These are phyloP conservation scores for Erebia epiphron DNA, from an alignment of 2,888 invertebrate species.

Conservation along the genomic window DNA sequence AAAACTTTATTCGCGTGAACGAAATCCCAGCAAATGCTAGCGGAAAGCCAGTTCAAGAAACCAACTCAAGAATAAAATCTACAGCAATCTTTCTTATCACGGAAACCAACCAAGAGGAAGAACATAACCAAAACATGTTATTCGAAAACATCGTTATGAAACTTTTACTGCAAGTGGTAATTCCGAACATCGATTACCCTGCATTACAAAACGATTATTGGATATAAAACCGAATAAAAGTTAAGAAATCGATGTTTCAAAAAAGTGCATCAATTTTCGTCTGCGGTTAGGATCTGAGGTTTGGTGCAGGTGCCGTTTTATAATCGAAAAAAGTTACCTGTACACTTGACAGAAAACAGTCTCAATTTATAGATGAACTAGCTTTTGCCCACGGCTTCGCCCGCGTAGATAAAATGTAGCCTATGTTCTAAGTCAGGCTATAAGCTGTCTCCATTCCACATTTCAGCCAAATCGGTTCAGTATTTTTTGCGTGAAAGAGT, in stretches of 20 bases:
- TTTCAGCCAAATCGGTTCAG: no score
- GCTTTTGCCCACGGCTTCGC: no score
- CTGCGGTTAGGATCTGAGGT: constrained; percentile 56
- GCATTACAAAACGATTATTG: constrained; percentile 46
- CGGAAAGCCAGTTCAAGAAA: no score
- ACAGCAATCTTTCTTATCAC: background rate
- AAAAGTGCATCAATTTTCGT: constrained; percentile 59
- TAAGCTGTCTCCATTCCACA: no score
- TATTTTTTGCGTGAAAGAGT: no score
- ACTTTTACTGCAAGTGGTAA: background rate
- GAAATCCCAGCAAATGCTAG: background rate
- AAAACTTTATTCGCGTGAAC: no score
- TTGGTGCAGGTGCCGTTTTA: constrained; percentile 46
- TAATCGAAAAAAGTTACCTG: constrained; percentile 45
- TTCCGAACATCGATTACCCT: constrained; percentile 24
- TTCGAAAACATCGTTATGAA: constrained; percentile 2
- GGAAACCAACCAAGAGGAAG: background rate
- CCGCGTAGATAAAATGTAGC: no score
- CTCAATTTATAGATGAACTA: background rate
- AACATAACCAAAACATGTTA: background rate
- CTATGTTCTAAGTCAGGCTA: no score
- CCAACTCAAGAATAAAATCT: background rate
- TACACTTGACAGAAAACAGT: background rate
- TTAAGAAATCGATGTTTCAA: constrained; percentile 58
- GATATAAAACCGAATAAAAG: constrained; percentile 57